Evolutionary conservation across 1,140 invertebrate species (phyloP), one percentile per base, ranked within the genome.

Genomic region (Alviniconcha marisindica): DNA sequence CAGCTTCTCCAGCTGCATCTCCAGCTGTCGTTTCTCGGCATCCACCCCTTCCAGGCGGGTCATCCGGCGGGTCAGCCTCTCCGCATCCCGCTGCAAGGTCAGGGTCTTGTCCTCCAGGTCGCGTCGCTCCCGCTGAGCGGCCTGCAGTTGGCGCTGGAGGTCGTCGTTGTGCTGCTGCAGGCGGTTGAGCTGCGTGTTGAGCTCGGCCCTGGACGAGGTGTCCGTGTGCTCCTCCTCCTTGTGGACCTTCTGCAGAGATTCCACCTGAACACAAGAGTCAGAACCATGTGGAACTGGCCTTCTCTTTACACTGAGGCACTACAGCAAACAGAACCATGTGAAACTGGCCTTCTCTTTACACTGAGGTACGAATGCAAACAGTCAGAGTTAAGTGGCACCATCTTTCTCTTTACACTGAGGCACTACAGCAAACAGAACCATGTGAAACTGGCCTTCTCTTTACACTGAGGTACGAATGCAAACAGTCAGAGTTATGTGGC

Each of bases 51-150:
- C 84, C n/a, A 89, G 54, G 21, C 86, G 83, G 28, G 77, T 44
- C 4, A 88, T 82, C 38, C 81, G 81, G 38, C 74, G 51, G 31
- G 76, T 66, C 31, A 86, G 78, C 31, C 86, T 74, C 28, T 84
- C 83, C 33, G 74, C 74, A 31, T 85, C 87, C 79, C 94, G 94
- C 89, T 97, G 96, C 51, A 96, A 95, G 89, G 96, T 96, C 0
- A 95, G 95, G 0, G 97, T 89, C 89, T 97, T 96, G 76, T 95
- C 95, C 85, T 97, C 96, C 5, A 97, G 93, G 87, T 95, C 94
- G 33, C 94, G 92, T 2, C 93, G 90, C 38, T 87, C 81, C 12
- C 85, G 78, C 18, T 81, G 44, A 44, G 78, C 80, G 7, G 60
- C 63, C 28, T 81, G 83, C 15, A 88, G n/a, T 10, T 81, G 78